phyloP scores from a whole-genome alignment of 1,140 invertebrate species.

The Heliconius eleuchia region DNA sequence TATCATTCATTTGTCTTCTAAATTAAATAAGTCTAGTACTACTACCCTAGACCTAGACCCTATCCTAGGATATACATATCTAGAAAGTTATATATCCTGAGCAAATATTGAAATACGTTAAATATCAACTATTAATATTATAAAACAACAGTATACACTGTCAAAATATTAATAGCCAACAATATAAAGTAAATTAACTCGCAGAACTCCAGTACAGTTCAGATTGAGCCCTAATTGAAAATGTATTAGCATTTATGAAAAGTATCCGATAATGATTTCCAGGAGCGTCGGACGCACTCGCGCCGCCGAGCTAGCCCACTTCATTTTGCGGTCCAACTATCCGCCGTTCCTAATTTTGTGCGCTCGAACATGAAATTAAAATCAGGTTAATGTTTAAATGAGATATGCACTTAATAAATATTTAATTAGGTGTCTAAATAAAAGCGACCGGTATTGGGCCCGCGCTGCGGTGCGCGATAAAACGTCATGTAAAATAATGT shows the following conservation, averaged over 20 bases:
- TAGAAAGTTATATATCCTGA: too few species aligned
- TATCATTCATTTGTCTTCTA: not conserved
- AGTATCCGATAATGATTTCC: constrained; percentile 73
- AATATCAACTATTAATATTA: not conserved
- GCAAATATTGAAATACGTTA: not conserved
- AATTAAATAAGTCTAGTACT: not conserved
- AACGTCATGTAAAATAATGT: constrained; percentile 66
- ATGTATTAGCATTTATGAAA: constrained; percentile 50
- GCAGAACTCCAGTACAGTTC: constrained; percentile 23
- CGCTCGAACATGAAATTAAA: constrained; percentile 79
- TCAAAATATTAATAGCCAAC: not conserved
- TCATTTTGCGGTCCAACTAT: constrained; percentile 73
- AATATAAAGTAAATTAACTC: constrained; percentile 13
- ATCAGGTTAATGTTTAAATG: constrained; percentile 77
- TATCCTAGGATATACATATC: too few species aligned
- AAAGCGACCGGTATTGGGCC: constrained; percentile 59
- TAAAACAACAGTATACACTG: not conserved
- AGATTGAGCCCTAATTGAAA: constrained; percentile 36
- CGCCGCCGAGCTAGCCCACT: constrained; percentile 61
- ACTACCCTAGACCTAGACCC: too few species aligned
- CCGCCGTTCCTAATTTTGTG: constrained; percentile 75
- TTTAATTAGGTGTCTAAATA: constrained; percentile 81
- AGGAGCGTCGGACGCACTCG: constrained; percentile 53
- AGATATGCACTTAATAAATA: constrained; percentile 79
- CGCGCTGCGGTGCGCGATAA: constrained; percentile 58